phyloP scores from a whole-genome alignment of 2,888 invertebrate species.

The Melitaea athalia region DNA sequence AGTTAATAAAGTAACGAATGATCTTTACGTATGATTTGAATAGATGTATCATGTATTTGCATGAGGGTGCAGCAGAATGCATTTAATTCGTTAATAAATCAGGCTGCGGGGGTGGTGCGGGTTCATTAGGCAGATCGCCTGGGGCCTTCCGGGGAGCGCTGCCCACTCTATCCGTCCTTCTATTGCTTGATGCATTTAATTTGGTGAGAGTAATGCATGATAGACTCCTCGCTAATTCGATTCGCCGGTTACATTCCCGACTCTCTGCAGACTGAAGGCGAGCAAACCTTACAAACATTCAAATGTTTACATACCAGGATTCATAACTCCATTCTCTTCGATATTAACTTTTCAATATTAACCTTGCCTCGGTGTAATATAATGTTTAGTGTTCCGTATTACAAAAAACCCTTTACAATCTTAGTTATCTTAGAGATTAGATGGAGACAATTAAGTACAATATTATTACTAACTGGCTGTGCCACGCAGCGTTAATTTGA shows the following conservation, averaged over 20 bases:
- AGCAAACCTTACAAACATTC: conserved; percentile 26
- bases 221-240: conserved; percentile 48
- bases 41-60: conserved; percentile 55
- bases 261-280: conserved; percentile 17
- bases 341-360: conserved; percentile 18
- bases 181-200: conserved; percentile 71
- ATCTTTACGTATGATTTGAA: conserved; percentile 38
- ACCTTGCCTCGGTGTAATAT: conserved; percentile 2
- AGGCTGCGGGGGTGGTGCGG: conserved; percentile 73
- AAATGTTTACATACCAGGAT: conserved; percentile 29
- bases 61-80: conserved; percentile 79
- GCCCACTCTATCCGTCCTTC: conserved; percentile 67
- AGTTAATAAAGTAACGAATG: conserved; percentile 34
- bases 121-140: conserved; percentile 80
- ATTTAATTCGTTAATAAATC: conserved; percentile 83
- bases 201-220: conserved; percentile 63
- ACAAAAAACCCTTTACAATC: no score
- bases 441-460: no score
- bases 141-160: conserved; percentile 74
- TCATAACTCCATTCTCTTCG: conserved; percentile 13
- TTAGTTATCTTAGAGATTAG: no score
- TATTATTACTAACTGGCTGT: no score
- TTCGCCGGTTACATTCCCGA: conserved; percentile 34
- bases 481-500: no score
- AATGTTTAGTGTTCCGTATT: neutral